Percentiles rank a stretch among this genome's conserved stretches.
Conservation (phyloP, 2,113 vertebrate species). For the Coregonus clupeaformis region DNA sequence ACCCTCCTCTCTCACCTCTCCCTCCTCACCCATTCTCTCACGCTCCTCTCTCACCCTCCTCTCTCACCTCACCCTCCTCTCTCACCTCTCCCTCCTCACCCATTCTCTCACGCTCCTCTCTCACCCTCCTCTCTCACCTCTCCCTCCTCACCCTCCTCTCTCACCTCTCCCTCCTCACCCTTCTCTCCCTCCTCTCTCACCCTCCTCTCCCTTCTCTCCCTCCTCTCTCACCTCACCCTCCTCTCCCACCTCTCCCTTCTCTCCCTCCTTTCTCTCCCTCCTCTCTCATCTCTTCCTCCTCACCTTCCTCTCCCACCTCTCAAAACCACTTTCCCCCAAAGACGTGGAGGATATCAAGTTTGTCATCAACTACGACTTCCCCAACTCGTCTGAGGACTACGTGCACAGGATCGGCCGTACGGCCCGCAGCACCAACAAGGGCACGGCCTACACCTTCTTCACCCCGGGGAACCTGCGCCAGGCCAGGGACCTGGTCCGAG, state of each 20-base stretch:
- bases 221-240: too few relatives aligned
- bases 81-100: not conserved
- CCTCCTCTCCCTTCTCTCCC: not conserved
- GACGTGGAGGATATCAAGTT: slow-evolving; percentile 99
- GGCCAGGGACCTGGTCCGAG: slow-evolving; percentile 92
- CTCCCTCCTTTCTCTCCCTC: too few relatives aligned
- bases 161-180: too few relatives aligned
- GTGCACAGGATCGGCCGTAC: slow-evolving; percentile 97
- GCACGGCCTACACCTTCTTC: slow-evolving; percentile 99
- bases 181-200: too few relatives aligned
- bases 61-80: slow-evolving; percentile 7
- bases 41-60: too few relatives aligned
- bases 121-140: too few relatives aligned
- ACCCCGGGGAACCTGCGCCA: slow-evolving; percentile 96
- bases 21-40: too few relatives aligned
- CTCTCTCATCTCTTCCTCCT: slow-evolving; percentile 15
- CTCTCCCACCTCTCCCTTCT: too few relatives aligned
- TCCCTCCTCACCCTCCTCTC: not conserved
- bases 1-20: too few relatives aligned
- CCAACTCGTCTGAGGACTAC: slow-evolving; percentile 96
- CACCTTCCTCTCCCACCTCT: not conserved
- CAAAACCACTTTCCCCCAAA: slow-evolving; percentile 52
- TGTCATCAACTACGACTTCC: slow-evolving; percentile 99
- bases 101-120: too few relatives aligned
- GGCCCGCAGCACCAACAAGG: slow-evolving; percentile 97